phyloP scores from a whole-genome alignment of 2,797 vertebrate genomes.

The Spheniscus humboldti region DNA sequence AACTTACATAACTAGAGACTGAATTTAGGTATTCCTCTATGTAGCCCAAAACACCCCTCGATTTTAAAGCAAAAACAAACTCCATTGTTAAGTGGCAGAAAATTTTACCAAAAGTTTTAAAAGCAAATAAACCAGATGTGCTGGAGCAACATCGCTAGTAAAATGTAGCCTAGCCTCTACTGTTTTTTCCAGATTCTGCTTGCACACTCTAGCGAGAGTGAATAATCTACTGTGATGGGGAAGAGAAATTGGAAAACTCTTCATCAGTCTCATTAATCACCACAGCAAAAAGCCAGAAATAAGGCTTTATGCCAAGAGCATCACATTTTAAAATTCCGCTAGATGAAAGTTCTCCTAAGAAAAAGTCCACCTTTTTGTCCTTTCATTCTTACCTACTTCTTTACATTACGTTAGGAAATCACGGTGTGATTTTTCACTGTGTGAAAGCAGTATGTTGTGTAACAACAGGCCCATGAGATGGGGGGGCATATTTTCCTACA shows the following conservation, averaged over 20 bases:
- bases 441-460: neutral
- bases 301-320: neutral
- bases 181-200: neutral
- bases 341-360: neutral
- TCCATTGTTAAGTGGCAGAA: neutral
- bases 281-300: neutral
- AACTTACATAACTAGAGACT: neutral
- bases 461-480: neutral
- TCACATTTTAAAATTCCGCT: neutral
- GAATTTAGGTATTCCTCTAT: neutral
- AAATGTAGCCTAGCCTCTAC: neutral
- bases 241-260: neutral
- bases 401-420: neutral
- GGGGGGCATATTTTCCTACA: neutral
- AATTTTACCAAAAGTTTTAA: neutral
- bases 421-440: neutral
- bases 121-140: neutral
- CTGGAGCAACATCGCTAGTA: neutral
- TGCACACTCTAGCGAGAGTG: neutral
- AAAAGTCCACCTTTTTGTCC: neutral
- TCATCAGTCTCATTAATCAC: neutral
- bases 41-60: neutral
- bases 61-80: neutral
- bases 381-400: neutral
- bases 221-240: neutral